Evolutionary conservation across 2,888 invertebrate genomes (phyloP).

Genomic region (Xanthostigma xanthostigma): DNA sequence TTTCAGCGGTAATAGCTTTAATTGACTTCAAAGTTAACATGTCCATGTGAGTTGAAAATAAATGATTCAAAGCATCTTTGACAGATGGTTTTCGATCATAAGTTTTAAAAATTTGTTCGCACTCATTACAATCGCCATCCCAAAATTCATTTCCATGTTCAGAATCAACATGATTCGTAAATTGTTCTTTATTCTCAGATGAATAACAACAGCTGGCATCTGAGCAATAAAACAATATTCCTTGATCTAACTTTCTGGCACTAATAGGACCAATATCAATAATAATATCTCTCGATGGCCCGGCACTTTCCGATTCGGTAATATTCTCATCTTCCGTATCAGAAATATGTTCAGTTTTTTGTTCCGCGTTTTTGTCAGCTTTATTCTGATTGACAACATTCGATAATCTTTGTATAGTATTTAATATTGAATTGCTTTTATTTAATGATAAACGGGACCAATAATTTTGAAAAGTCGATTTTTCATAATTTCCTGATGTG

Average conservation of each 20-base stretch:
- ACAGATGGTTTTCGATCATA: constrained; percentile 25
- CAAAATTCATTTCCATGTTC: constrained; percentile 30
- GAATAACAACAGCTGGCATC: constrained; percentile 22
- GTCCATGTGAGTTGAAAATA: constrained; percentile 29
- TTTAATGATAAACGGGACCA: too few species aligned
- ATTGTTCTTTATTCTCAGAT: constrained; percentile 20
- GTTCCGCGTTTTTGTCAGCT: not conserved
- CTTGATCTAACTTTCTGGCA: not conserved
- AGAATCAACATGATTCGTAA: constrained; percentile 22
- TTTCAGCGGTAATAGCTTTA: constrained; percentile 4
- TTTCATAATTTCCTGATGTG: too few species aligned
- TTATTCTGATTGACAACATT: constrained; percentile 1
- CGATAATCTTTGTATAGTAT: constrained; percentile 1
- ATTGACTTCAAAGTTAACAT: not conserved
- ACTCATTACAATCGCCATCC: constrained; percentile 39
- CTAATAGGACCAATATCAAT: not conserved
- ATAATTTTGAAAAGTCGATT: too few species aligned
- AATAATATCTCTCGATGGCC: not conserved
- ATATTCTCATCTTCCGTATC: not conserved
- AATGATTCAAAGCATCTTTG: constrained; percentile 28
- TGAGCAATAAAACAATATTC: constrained; percentile 16
- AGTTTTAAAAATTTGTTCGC: constrained; percentile 28
- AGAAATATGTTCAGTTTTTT: not conserved
- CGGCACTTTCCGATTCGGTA: not conserved
- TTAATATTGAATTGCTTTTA: not conserved